Conservation (phyloP, 2,888 invertebrate genomes). For the Ornithoptera priamus region DNA sequence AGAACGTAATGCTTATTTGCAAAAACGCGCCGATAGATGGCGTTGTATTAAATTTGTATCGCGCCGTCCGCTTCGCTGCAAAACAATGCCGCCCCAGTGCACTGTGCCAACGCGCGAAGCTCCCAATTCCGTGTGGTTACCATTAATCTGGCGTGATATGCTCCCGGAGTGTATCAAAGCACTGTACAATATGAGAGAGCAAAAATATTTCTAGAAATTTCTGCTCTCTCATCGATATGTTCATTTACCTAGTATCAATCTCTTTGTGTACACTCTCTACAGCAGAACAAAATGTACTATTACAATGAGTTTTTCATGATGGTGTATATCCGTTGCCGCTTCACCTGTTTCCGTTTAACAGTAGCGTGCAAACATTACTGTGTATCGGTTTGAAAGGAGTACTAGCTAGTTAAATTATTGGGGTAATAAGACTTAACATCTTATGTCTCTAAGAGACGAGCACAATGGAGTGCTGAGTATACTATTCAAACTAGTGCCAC, state of each 20-base stretch:
- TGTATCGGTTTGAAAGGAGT: too few species aligned
- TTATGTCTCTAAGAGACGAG: too few species aligned
- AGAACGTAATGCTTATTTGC: background rate
- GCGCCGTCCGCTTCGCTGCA: background rate
- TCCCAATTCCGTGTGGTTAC: conserved; percentile 25
- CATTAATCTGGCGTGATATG: conserved; percentile 16
- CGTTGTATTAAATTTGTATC: background rate
- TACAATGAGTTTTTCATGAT: too few species aligned
- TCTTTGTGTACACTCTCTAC: background rate
- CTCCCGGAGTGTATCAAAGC: background rate
- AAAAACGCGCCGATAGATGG: background rate
- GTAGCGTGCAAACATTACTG: too few species aligned
- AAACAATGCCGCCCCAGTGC: conserved; percentile 4
- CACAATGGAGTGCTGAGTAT: too few species aligned
- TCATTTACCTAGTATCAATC: background rate
- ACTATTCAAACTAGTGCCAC: too few species aligned
- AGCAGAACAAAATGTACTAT: too few species aligned
- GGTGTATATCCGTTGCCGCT: too few species aligned
- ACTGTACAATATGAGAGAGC: background rate
- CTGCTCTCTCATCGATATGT: background rate
- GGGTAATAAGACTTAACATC: too few species aligned
- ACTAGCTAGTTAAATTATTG: too few species aligned
- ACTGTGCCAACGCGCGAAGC: conserved; percentile 22
- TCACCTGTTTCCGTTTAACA: too few species aligned
- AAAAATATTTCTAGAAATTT: background rate